Base-by-base conservation (phyloP, 2,797 vertebrate genomes). In the Sciurus carolinensis region DNA sequence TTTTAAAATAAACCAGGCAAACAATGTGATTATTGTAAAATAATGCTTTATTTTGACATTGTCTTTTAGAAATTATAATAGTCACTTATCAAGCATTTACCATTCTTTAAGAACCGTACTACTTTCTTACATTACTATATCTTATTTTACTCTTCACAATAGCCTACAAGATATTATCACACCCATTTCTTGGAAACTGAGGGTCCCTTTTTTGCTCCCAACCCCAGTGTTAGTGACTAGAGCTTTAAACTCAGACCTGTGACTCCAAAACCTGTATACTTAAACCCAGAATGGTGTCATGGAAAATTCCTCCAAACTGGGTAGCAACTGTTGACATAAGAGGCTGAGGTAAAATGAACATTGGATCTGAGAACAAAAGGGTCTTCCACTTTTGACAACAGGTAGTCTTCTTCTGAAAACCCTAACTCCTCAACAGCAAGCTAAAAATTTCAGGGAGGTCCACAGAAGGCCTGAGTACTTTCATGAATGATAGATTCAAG, bases 1-100 rank as follows among this genome's bases (percentile, higher is more conserved):
- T 95, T 95, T 62, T 24, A 67, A 75, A 73, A 93, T 69, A 84
- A 82, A 77, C 28, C 20, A 85, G 54, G 39, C 14, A 71, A 69
- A 79, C 28, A 57, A 26, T 47, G 67, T 7, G 75, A 64, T 76
- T 59, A 71, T 54, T 84, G 4, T 62, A 73, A 95, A 85, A 54
- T 57, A 44, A 85, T 91, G 1, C 28, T 87, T 77, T 73, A 72
- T 3, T 66, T 76, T 71, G 50, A 42, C 50, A 33, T 24, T 71
- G 44, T 71, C 59, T 94, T 86, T 89, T 73, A 20, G 57, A 79
- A 83, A 3, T 72, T 36, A 47, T 3, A 47, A n/a, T 52, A 83
- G 36, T 24, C 59, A 57, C 54, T 87, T 87, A 15, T 17, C 7
- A 87, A 81, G 52, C 54, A 26, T 76, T 81, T 71, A 62, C 20